phyloP scores from a whole-genome alignment of 2,113 vertebrate species.

The Pelusios castaneus region DNA sequence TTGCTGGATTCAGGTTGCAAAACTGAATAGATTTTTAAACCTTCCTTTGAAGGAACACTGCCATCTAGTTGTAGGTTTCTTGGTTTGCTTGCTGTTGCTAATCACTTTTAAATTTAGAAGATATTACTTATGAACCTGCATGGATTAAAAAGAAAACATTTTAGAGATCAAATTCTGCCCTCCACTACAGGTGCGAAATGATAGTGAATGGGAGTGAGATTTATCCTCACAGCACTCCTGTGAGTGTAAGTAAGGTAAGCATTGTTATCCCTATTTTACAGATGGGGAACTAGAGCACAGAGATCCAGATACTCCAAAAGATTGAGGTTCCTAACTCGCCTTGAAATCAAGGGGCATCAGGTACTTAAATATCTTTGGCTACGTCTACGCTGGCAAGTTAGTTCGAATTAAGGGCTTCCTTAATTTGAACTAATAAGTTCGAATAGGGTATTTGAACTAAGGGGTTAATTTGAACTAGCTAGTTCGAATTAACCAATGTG shows the following conservation, averaged over 20 bases:
- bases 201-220: background rate
- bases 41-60: conserved; percentile 45
- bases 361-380: background rate
- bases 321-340: background rate
- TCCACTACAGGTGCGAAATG: background rate
- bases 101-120: background rate
- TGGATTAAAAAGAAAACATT: background rate
- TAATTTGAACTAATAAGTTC: too few relatives aligned
- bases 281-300: background rate
- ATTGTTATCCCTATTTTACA: background rate
- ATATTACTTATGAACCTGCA: background rate
- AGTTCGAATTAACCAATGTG: too few relatives aligned
- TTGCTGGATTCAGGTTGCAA: background rate
- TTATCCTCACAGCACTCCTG: background rate
- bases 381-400: too few relatives aligned
- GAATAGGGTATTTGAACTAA: too few relatives aligned
- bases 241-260: background rate
- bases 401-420: too few relatives aligned
- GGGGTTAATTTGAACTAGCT: too few relatives aligned
- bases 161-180: background rate
- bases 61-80: conserved; percentile 40
- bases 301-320: fast-evolving
- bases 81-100: background rate
- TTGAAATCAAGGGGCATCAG: background rate
- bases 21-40: background rate